These are phyloP conservation scores for Drosophila aff. DNA, from an alignment of 1,140 invertebrate genomes.

Conservation along the genomic window DNA sequence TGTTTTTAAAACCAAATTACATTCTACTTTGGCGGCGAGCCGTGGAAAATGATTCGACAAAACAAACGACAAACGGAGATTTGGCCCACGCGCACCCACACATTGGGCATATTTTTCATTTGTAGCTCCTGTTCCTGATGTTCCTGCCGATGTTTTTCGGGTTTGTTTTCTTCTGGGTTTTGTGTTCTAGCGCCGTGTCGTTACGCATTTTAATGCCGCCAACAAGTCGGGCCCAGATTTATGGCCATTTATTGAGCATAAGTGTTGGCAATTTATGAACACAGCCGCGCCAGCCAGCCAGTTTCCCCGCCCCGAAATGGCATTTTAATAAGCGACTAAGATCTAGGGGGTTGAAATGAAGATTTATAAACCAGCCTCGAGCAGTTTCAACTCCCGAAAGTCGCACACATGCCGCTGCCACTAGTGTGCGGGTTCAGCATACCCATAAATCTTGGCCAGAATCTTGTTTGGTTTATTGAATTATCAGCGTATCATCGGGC, in stretches of 20 bases:
- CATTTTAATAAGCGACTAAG: conserved; percentile 73
- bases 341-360: conserved; percentile 57
- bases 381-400: conserved; percentile 40
- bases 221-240: conserved; percentile 51
- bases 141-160: conserved; percentile 6
- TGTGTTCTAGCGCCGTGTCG: conserved; percentile 19
- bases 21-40: conserved; percentile 18
- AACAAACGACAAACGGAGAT: conserved; percentile 69
- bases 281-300: conserved; percentile 45
- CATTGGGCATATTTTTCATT: conserved; percentile 61
- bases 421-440: conserved; percentile 59
- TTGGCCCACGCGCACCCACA: conserved; percentile 32
- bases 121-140: conserved; percentile 49
- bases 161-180: conserved; percentile 7
- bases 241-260: conserved; percentile 77
- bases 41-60: conserved; percentile 54
- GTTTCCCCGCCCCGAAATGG: conserved; percentile 41
- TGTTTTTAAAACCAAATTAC: conserved; percentile 69
- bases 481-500: conserved; percentile 66
- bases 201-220: conserved; percentile 69
- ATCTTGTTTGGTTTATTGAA: conserved; percentile 80
- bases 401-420: conserved; percentile 7
- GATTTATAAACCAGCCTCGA: conserved; percentile 69
- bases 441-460: conserved; percentile 78
- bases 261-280: conserved; percentile 73